phyloP scores from a whole-genome alignment of 2,113 vertebrate species.

The Sphyrna mokarran region DNA sequence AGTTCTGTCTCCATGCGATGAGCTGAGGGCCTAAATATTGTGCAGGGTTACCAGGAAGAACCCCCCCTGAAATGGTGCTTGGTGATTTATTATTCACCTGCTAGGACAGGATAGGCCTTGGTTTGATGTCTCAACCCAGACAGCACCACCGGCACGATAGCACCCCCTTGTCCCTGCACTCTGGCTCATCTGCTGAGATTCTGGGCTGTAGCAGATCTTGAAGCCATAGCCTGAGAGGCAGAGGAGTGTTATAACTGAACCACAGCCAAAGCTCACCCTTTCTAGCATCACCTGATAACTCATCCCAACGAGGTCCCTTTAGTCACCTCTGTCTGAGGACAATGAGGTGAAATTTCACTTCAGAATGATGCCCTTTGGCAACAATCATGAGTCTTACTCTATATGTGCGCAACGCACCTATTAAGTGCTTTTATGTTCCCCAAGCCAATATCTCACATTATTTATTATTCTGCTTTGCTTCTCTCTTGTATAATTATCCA shows the following conservation, averaged over 20 bases:
- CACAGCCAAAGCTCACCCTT: background rate
- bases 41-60: background rate
- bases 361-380: background rate
- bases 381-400: background rate
- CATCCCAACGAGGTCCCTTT: background rate
- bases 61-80: background rate
- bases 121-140: background rate
- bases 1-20: background rate
- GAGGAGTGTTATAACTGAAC: background rate
- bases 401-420: background rate
- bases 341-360: background rate
- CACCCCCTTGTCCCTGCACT: background rate
- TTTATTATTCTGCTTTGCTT: background rate
- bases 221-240: background rate
- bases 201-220: background rate
- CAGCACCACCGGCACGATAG: background rate
- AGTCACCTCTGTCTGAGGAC: background rate
- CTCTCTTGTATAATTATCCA: slow-evolving; percentile 13
- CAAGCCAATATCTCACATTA: slow-evolving; percentile 7
- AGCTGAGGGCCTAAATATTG: background rate
- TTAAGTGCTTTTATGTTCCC: slow-evolving; percentile 5
- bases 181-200: background rate
- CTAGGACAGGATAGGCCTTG: background rate
- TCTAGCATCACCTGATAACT: background rate
- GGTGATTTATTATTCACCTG: background rate